Evolutionary conservation across 2,888 invertebrate genomes (phyloP).

Genomic region (Harpalus rubripes): DNA sequence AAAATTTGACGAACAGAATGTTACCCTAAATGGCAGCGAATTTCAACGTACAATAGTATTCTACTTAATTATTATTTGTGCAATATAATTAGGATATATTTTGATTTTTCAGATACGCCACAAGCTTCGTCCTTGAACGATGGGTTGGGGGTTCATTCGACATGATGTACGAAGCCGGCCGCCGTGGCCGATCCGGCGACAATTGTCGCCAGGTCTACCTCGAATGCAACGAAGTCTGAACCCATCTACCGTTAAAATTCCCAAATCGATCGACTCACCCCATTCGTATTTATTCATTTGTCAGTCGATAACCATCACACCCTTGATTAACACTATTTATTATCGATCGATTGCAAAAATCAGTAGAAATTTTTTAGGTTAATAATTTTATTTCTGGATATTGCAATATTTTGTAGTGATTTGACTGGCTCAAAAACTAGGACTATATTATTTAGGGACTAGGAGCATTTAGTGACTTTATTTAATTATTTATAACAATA

Average conservation of each 20-base stretch:
- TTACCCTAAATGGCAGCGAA: no score
- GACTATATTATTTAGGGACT: slow-evolving; percentile 61
- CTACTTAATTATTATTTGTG: not conserved
- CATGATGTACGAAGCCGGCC: slow-evolving; percentile 90
- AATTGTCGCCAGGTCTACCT: slow-evolving; percentile 92
- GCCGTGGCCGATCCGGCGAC: slow-evolving; percentile 90
- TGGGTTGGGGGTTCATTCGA: slow-evolving; percentile 87
- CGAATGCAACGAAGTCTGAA: slow-evolving; percentile 93
- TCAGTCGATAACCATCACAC: slow-evolving; percentile 44
- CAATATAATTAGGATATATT: not conserved
- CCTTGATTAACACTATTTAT: slow-evolving; percentile 55
- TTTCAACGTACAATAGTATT: not conserved
- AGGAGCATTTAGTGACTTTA: slow-evolving; percentile 66
- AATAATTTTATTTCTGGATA: slow-evolving; percentile 45
- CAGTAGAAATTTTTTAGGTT: slow-evolving; percentile 38
- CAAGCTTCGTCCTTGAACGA: slow-evolving; percentile 90
- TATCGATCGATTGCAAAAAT: slow-evolving; percentile 42
- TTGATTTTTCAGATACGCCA: slow-evolving; percentile 84
- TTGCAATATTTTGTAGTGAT: slow-evolving; percentile 62
- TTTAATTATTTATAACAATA: slow-evolving; percentile 65
- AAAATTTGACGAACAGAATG: no score
- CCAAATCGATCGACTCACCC: slow-evolving; percentile 50
- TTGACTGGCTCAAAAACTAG: slow-evolving; percentile 63
- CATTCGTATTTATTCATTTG: slow-evolving; percentile 52
- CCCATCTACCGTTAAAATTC: slow-evolving; percentile 22